Evolutionary conservation across 2,888 invertebrate genomes (phyloP).

Genomic region (Drosophila peninsularis): DNA sequence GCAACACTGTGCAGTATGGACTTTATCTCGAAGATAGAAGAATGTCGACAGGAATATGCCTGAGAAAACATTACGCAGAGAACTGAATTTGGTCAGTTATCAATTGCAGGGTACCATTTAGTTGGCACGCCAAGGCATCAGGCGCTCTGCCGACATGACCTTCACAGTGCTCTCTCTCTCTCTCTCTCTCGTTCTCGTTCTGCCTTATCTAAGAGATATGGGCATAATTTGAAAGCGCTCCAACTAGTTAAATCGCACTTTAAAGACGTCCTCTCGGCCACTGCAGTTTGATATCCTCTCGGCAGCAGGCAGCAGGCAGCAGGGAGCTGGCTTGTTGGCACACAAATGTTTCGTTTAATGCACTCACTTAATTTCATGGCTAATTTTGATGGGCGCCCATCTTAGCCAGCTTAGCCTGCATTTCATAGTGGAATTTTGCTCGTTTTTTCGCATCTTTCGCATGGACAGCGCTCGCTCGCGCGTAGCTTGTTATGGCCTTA

Average conservation of each 20-base stretch:
- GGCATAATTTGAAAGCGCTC: constrained; percentile 3
- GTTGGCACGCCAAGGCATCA: no score
- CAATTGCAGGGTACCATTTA: neutral
- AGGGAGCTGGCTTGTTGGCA: neutral
- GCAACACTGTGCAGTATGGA: neutral
- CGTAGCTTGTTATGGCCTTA: constrained; percentile 63
- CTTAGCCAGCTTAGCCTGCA: neutral
- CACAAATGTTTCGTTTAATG: constrained; percentile 35
- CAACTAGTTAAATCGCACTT: constrained; percentile 8
- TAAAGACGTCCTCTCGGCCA: neutral
- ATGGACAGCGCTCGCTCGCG: constrained; percentile 60
- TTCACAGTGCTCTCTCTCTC: neutral
- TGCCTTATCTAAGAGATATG: neutral
- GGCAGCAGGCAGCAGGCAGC: neutral
- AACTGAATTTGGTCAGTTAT: neutral
- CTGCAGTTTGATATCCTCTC: neutral
- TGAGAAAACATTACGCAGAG: neutral
- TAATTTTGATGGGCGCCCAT: constrained; percentile 10
- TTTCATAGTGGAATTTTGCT: constrained; percentile 14
- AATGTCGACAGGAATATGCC: neutral
- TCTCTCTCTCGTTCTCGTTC: neutral
- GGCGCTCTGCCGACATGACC: neutral
- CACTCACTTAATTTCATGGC: constrained; percentile 36
- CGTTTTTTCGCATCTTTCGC: constrained; percentile 48
- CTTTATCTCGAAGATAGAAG: neutral